These are phyloP conservation scores for Vipera latastei DNA, from an alignment of 2,797 vertebrate species.

Conservation along the genomic window DNA sequence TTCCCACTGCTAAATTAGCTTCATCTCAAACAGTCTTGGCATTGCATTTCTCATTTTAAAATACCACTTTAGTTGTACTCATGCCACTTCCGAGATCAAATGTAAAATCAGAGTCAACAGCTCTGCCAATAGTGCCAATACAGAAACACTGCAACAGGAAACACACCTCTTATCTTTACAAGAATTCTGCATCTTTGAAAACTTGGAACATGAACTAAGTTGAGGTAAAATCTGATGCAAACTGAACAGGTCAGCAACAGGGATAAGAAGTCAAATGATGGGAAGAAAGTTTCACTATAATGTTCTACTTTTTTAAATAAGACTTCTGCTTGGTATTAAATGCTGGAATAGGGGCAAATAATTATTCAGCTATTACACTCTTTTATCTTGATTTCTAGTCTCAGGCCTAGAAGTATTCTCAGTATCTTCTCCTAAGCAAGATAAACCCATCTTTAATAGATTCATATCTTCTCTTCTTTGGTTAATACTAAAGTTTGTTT, in stretches of 20 bases:
- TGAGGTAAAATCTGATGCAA: neutral
- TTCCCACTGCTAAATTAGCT: neutral
- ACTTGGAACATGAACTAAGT: neutral
- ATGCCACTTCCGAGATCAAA: neutral
- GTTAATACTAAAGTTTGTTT: neutral
- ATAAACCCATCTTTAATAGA: neutral
- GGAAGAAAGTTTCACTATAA: neutral
- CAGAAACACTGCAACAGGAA: neutral
- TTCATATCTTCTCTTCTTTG: neutral
- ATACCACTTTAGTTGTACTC: neutral
- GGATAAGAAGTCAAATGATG: neutral
- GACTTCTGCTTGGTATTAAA: neutral
- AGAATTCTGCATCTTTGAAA: neutral
- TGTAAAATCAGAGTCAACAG: neutral
- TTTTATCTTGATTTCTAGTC: neutral
- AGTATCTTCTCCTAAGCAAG: neutral
- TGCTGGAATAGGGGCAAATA: neutral
- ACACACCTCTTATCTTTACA: neutral
- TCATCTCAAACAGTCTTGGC: neutral
- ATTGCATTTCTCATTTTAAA: neutral
- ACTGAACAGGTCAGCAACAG: neutral
- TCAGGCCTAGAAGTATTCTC: neutral
- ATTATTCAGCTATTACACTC: neutral
- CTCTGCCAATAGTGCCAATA: neutral
- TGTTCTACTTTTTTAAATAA: neutral